Evolutionary conservation across 2,888 invertebrate genomes (phyloP).

Genomic region (Caradrina clavipalpis): DNA sequence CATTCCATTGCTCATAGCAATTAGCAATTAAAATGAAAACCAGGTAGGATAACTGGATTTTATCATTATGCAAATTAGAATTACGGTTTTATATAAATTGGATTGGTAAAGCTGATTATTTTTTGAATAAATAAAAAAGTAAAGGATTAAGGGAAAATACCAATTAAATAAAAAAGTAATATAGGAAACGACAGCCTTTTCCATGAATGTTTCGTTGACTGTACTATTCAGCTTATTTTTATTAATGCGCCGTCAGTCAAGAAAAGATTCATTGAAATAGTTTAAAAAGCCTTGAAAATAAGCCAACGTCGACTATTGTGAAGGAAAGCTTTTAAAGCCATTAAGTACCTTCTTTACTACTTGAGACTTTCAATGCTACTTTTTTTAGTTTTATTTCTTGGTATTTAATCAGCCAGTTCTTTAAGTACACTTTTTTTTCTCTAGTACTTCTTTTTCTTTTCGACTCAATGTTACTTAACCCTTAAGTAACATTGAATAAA

Average conservation of each 20-base stretch:
- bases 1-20: conserved; percentile 25
- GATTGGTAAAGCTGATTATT: not conserved
- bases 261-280: conserved; percentile 29
- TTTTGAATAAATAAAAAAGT: not conserved
- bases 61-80: conserved; percentile 31
- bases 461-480: too few relatives aligned
- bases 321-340: conserved; percentile 38
- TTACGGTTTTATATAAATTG: conserved; percentile 13
- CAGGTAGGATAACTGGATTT: conserved; percentile 13
- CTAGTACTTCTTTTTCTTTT: not conserved
- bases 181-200: too few relatives aligned
- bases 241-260: not conserved
- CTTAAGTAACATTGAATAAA: too few relatives aligned
- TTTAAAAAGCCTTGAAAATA: conserved; percentile 12
- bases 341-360: conserved; percentile 17
- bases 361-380: conserved; percentile 19
- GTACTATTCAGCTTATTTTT: conserved; percentile 3
- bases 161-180: not conserved
- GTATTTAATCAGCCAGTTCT: not conserved
- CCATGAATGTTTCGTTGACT: too few relatives aligned
- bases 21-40: conserved; percentile 33
- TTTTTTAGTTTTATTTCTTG: conserved; percentile 1
- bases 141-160: not conserved
- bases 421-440: not conserved
- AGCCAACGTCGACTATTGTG: conserved; percentile 18